Evolutionary conservation across 2,113 vertebrate species (phyloP).

Genomic region (Oxyura jamaicensis): DNA sequence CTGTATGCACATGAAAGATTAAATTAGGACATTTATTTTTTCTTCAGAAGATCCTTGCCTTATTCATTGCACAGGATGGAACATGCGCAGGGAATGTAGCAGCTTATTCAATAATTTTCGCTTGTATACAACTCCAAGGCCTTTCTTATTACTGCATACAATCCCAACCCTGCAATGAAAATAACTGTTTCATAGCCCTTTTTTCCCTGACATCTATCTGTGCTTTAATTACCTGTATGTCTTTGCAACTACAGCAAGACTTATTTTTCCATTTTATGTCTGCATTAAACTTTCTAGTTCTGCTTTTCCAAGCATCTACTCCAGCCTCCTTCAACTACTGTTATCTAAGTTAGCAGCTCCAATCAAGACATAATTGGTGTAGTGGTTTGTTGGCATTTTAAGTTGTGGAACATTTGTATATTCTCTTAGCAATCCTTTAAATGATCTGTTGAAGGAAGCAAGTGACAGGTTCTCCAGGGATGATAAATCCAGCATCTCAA

Average conservation of each 20-base stretch:
- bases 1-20: neutral
- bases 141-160: conserved; percentile 19
- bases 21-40: conserved; percentile 10
- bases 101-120: neutral
- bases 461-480: neutral
- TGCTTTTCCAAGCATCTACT: neutral
- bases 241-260: neutral
- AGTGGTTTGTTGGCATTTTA: neutral
- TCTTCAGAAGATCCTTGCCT: conserved; percentile 50
- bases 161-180: conserved; percentile 38
- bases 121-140: conserved; percentile 22
- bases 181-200: conserved; percentile 2
- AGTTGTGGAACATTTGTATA: neutral
- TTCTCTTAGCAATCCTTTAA: conserved; percentile 4
- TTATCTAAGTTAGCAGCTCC: neutral
- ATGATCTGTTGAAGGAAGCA: neutral
- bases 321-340: neutral
- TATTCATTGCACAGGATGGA: conserved; percentile 63
- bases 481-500: conserved; percentile 3
- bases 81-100: conserved; percentile 20
- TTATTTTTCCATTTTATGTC: neutral
- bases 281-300: neutral
- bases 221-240: neutral
- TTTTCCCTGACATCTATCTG: neutral
- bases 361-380: neutral